Base-by-base conservation (phyloP, 1,140 invertebrate genomes). In the Monomorium pharaonis region DNA sequence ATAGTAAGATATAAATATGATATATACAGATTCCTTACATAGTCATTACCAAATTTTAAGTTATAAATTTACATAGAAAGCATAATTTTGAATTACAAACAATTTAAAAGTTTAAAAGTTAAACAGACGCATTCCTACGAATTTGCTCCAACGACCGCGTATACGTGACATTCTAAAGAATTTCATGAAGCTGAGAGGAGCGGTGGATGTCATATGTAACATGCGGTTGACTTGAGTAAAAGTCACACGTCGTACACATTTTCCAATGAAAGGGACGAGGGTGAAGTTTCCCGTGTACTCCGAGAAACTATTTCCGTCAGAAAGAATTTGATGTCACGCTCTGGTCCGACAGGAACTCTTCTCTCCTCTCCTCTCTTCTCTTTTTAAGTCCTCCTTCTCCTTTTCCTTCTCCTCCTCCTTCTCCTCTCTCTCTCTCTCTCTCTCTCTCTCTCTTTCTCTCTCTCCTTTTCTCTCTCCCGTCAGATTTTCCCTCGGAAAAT, bases 171-270 rank as follows among this genome's bases (percentile, higher is more conserved):
- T 83, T 83, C 42, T 72, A 33, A 83, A 83, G 67, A 83, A 83
- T 74, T 83, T 83, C 67, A 83, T 83, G 51, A 74, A 60, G 33
- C 30, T 67, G 27, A 74, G 30, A 80, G 62, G 62, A 69, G 62
- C 21, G 51, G 24, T 83, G 42, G 49, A 83, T 30, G 67, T 74
- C 67, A 51, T 58, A 74, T 10, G 51, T 60, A 83, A 72, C 67
- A 47, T 83, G 78, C 78, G 78, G 67, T 74, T 83, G 78, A 81
- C 78, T 81, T 81, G 78, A 83, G 78, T 83, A 83, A 83, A 83
- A 83, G 78, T 83, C 78, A 72, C 67, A 83, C 78, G 78, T 83
- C 67, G 67, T 83, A 83, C 67, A 83, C 78, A 83, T 83, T 83
- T 74, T 83, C 78, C 78, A 83, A 83, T 83, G 78, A 83, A 74